Evolutionary conservation across 2,797 vertebrate species (phyloP).

Genomic region (Argya squamiceps): DNA sequence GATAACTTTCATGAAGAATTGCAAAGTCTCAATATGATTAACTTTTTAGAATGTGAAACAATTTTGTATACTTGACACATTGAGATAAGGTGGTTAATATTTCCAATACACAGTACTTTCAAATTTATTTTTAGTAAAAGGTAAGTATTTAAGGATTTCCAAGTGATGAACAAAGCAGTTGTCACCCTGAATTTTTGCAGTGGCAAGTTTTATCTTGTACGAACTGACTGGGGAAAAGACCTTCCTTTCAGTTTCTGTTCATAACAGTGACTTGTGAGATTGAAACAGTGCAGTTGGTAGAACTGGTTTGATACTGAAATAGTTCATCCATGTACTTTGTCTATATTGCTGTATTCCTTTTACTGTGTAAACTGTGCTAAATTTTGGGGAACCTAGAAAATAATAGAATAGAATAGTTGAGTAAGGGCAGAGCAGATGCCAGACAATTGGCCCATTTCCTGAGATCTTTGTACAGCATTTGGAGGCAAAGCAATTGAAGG

Average conservation of each 20-base stretch:
- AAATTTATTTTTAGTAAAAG: constrained; percentile 1
- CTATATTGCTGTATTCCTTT: background rate
- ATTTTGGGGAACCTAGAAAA: background rate
- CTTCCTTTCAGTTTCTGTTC: background rate
- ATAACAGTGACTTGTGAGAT: background rate
- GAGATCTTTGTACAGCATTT: background rate
- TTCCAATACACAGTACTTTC: background rate
- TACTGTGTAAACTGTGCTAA: background rate
- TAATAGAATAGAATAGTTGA: background rate
- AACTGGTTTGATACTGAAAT: background rate
- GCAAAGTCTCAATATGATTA: background rate
- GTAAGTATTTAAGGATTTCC: background rate
- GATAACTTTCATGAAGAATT: background rate
- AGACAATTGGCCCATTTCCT: background rate
- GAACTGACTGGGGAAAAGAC: background rate
- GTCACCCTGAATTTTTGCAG: background rate
- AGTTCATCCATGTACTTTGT: background rate
- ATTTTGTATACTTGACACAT: background rate
- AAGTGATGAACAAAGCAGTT: background rate
- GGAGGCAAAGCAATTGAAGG: background rate
- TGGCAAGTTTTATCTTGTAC: background rate
- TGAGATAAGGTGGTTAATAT: background rate
- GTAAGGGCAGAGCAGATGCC: background rate
- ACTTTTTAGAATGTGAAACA: background rate
- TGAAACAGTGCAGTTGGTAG: background rate